Percentiles rank a stretch among this genome's conserved stretches.
Evolutionary conservation across 2,888 invertebrate species (phyloP).

Genomic region (Stomorhina lunata): DNA sequence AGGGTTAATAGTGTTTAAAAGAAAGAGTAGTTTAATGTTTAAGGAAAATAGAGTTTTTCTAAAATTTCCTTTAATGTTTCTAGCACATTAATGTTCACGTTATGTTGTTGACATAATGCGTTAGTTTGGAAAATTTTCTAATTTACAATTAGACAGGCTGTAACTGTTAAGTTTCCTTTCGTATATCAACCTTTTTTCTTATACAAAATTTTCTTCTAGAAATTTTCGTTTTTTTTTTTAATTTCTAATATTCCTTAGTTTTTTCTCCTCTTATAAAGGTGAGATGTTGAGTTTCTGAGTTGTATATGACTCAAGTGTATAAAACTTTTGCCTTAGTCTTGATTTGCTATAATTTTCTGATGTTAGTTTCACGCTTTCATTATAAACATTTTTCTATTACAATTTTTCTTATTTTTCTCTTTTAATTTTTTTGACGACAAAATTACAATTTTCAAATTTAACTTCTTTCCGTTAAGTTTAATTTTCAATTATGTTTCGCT

Average conservation of each 20-base stretch:
- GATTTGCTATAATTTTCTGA: slow-evolving; percentile 21
- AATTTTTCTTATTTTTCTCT: background rate
- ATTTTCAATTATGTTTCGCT: slow-evolving; percentile 47
- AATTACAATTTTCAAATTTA: slow-evolving; percentile 37
- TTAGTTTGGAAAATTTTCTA: slow-evolving; percentile 59
- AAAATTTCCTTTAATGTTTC: background rate
- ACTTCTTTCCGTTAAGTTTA: slow-evolving; percentile 35
- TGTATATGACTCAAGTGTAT: too few relatives aligned
- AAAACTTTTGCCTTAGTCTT: background rate
- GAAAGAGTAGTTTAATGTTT: too few relatives aligned
- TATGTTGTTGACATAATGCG: slow-evolving; percentile 60
- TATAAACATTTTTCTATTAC: too few relatives aligned
- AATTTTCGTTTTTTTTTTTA: slow-evolving; percentile 19
- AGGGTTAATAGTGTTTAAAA: too few relatives aligned
- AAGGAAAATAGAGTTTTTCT: too few relatives aligned
- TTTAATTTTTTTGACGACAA: background rate
- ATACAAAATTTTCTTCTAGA: background rate
- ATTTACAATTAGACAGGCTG: slow-evolving; percentile 56
- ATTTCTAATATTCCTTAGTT: background rate
- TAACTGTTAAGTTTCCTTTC: slow-evolving; percentile 21
- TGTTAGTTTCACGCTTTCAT: slow-evolving; percentile 39
- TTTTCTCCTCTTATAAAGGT: background rate
- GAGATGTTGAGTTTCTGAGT: background rate
- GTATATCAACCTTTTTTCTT: background rate
- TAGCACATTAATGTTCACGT: slow-evolving; percentile 38